A percentile compares a stretch with the other conserved stretches of the same genome.
Conservation (phyloP, 1,140 invertebrate genomes). For the Drosophila ananassae region DNA sequence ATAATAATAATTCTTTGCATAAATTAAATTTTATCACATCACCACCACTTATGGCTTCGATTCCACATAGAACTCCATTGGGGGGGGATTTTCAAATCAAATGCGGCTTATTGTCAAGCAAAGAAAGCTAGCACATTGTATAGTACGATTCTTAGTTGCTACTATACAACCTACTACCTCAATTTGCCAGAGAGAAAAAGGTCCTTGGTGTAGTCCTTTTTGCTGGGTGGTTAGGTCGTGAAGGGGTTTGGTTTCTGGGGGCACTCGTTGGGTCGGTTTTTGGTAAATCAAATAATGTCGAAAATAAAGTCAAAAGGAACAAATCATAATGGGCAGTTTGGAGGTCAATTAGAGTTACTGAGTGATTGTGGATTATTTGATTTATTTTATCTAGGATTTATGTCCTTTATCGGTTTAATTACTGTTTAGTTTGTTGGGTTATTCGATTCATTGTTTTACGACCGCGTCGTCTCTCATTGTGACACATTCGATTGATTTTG, state of each 20-base stretch:
- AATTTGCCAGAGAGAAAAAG: slow-evolving; percentile 84
- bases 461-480: slow-evolving; percentile 1
- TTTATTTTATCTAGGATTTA: background rate
- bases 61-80: slow-evolving; percentile 2
- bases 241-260: slow-evolving; percentile 31
- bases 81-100: slow-evolving; percentile 25
- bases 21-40: background rate
- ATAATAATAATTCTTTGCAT: background rate
- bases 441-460: background rate
- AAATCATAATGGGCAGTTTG: slow-evolving; percentile 6
- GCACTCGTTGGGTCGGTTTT: slow-evolving; percentile 10
- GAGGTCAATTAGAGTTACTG: background rate
- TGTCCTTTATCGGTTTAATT: background rate
- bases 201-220: slow-evolving; percentile 77
- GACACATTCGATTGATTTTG: slow-evolving; percentile 39
- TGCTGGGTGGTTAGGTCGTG: slow-evolving; percentile 48
- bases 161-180: slow-evolving; percentile 85
- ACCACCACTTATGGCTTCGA: slow-evolving; percentile 36
- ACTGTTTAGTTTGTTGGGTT: background rate
- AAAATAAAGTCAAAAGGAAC: slow-evolving; percentile 14
- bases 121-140: slow-evolving; percentile 84
- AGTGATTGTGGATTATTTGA: background rate
- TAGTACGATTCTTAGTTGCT: slow-evolving; percentile 76
- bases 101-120: slow-evolving; percentile 82
- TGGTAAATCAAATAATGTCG: slow-evolving; percentile 27